These are phyloP conservation scores for Oscheius sp. DNA, from an alignment of 2,888 invertebrate genomes.

Conservation along the genomic window DNA sequence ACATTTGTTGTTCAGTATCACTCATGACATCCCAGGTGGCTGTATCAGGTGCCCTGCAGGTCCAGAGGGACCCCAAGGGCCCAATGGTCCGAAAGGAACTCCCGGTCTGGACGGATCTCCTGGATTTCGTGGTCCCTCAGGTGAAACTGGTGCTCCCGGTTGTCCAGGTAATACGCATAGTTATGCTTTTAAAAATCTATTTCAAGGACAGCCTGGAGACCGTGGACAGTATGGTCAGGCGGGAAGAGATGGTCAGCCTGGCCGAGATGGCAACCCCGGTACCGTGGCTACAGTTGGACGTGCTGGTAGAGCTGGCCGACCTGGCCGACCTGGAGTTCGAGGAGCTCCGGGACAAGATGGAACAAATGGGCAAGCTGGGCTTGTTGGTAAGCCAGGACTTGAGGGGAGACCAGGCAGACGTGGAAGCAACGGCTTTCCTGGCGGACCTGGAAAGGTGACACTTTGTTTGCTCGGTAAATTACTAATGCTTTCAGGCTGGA, in stretches of 20 bases:
- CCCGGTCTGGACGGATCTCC: slow-evolving; percentile 42
- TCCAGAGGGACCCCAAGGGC: slow-evolving; percentile 53
- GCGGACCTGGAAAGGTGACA: slow-evolving; percentile 22
- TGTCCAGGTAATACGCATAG: slow-evolving; percentile 38
- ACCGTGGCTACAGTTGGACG: slow-evolving; percentile 46
- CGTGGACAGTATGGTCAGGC: slow-evolving; percentile 12
- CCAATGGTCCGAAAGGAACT: slow-evolving; percentile 49
- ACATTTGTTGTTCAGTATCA: slow-evolving; percentile 28
- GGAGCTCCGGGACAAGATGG: slow-evolving; percentile 25
- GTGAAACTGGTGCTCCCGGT: slow-evolving; percentile 53
- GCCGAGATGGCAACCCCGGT: slow-evolving; percentile 45
- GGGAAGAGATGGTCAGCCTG: slow-evolving; percentile 9
- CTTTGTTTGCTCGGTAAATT: slow-evolving; percentile 19
- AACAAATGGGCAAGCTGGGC: slow-evolving; percentile 12
- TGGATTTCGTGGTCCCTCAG: slow-evolving; percentile 49
- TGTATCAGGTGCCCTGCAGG: slow-evolving; percentile 58
- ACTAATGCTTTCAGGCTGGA: slow-evolving; percentile 39
- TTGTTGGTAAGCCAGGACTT: slow-evolving; percentile 8
- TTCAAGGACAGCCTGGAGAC: slow-evolving; percentile 32
- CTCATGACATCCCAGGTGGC: slow-evolving; percentile 56
- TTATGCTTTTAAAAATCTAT: background rate
- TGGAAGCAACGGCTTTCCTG: slow-evolving; percentile 39
- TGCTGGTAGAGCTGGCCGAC: slow-evolving; percentile 9
- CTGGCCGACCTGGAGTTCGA: slow-evolving; percentile 4
- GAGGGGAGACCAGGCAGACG: slow-evolving; percentile 32